Conservation (phyloP, 2,888 invertebrate species). For the Eilema caniola region DNA sequence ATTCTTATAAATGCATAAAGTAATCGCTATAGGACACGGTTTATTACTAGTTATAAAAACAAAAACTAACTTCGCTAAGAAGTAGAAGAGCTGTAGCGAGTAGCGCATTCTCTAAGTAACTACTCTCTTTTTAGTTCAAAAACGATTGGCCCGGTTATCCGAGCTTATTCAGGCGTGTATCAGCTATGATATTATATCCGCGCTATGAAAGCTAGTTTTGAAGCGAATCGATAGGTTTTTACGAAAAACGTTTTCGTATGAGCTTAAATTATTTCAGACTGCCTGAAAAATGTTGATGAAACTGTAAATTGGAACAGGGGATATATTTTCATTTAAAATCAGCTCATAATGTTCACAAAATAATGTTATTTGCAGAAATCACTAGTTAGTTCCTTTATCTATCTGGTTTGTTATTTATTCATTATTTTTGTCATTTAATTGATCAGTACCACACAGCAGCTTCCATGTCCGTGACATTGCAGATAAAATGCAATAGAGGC, state of each 20-base stretch:
- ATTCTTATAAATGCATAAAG: slow-evolving; percentile 12
- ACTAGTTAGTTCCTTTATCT: too few species aligned
- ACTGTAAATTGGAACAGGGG: slow-evolving; percentile 11
- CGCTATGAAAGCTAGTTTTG: slow-evolving; percentile 50
- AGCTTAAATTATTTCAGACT: slow-evolving; percentile 38
- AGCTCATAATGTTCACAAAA: too few species aligned
- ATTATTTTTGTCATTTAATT: too few species aligned
- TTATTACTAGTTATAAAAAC: slow-evolving; percentile 41
- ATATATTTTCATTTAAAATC: too few species aligned
- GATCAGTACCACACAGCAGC: too few species aligned
- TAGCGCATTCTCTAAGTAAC: slow-evolving; percentile 38
- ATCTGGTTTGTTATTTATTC: neutral
- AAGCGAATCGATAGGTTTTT: slow-evolving; percentile 54
- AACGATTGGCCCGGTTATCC: slow-evolving; percentile 61
- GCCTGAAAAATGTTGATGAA: slow-evolving; percentile 43
- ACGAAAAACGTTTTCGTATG: slow-evolving; percentile 57
- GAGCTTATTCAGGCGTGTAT: slow-evolving; percentile 58
- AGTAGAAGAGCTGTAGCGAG: slow-evolving; percentile 31
- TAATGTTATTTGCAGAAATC: too few species aligned
- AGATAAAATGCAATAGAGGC: too few species aligned
- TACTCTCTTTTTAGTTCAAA: slow-evolving; percentile 56
- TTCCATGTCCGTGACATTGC: too few species aligned
- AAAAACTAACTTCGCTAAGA: slow-evolving; percentile 38
- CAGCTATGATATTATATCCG: slow-evolving; percentile 60
- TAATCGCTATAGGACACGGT: slow-evolving; percentile 19